These are phyloP conservation scores for Dufourea novaeangliae DNA, from an alignment of 1,140 invertebrate species.

Conservation along the genomic window DNA sequence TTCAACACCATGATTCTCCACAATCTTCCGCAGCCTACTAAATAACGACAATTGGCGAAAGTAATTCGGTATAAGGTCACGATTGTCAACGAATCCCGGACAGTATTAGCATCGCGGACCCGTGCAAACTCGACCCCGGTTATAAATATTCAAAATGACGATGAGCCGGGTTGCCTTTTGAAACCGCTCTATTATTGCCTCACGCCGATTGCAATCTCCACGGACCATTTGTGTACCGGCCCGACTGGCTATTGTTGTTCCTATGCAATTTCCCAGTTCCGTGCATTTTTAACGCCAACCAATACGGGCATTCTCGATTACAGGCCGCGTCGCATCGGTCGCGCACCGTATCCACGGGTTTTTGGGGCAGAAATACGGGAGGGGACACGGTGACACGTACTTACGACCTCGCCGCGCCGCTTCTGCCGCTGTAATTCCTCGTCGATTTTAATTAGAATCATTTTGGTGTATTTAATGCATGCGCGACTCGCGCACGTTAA, in stretches of 20 bases:
- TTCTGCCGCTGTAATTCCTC: constrained; percentile 29
- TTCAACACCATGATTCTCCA: too few species aligned
- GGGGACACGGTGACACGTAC: background rate
- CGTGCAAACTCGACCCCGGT: background rate
- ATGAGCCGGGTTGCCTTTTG: constrained; percentile 14
- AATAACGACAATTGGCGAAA: too few species aligned
- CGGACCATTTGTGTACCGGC: constrained; percentile 44
- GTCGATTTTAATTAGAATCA: constrained; percentile 70
- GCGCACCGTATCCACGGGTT: background rate
- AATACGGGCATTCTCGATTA: constrained; percentile 25
- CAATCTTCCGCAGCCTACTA: too few species aligned
- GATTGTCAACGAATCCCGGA: constrained; percentile 15
- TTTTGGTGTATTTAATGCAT: constrained; percentile 62
- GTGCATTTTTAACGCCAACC: constrained; percentile 48
- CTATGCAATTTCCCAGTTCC: constrained; percentile 41
- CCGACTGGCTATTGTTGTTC: constrained; percentile 40
- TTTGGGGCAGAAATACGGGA: constrained; percentile 2
- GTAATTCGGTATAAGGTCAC: background rate
- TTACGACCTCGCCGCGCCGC: constrained; percentile 4
- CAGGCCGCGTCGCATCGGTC: background rate
- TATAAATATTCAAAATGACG: constrained; percentile 49
- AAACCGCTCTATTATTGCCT: constrained; percentile 29
- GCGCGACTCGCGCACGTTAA: constrained; percentile 55
- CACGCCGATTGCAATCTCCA: constrained; percentile 50
- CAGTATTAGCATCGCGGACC: background rate